Conservation (phyloP, 2,888 invertebrate species). For the Clitarchus hookeri region DNA sequence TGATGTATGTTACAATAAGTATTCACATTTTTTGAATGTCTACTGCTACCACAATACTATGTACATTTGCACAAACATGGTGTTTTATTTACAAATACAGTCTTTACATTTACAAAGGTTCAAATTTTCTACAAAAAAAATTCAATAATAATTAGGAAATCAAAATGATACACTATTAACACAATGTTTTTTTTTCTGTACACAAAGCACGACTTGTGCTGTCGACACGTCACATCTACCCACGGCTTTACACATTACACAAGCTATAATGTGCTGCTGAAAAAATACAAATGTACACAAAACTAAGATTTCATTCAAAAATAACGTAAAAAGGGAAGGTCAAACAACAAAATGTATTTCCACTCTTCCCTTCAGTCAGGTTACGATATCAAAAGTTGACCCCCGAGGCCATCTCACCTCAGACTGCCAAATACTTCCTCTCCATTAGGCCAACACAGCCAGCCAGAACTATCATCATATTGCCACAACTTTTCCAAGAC, state of each 20-base stretch:
- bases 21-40: neutral
- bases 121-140: neutral
- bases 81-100: constrained; percentile 17
- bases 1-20: neutral
- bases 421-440: neutral
- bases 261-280: neutral
- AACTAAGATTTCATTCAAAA: neutral
- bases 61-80: constrained; percentile 22
- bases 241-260: neutral
- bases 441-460: neutral
- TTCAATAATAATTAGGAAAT: neutral
- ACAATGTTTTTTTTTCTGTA: neutral
- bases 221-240: neutral
- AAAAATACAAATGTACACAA: constrained; percentile 10
- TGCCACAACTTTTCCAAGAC: neutral
- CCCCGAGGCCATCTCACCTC: neutral
- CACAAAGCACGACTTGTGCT: neutral
- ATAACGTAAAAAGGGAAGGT: constrained; percentile 2
- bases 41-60: constrained; percentile 16
- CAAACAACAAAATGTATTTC: constrained; percentile 9
- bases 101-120: constrained; percentile 16
- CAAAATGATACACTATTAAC: neutral
- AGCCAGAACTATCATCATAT: neutral
- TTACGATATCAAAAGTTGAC: constrained; percentile 6
- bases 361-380: constrained; percentile 8